A percentile compares a stretch with the other conserved stretches of the same genome.
Evolutionary conservation across 1,140 invertebrate species (phyloP).

Genomic region (Belonocnema kinseyi): DNA sequence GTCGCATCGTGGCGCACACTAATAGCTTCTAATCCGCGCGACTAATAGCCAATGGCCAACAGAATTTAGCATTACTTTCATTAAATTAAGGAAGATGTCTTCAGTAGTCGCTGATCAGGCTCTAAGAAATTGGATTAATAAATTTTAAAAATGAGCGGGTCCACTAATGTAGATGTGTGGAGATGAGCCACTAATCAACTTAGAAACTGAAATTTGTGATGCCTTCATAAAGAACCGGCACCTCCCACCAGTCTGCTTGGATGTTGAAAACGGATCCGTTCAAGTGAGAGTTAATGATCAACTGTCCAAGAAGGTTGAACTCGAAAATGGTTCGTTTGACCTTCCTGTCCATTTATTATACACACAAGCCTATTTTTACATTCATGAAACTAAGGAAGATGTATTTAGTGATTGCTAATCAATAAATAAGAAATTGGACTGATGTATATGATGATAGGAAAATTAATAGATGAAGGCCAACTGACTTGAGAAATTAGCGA

Average conservation of each 20-base stretch:
- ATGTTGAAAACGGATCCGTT: too few relatives aligned
- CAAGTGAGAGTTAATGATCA: too few relatives aligned
- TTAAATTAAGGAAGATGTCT: background rate
- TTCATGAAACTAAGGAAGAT: background rate
- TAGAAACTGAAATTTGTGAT: too few relatives aligned
- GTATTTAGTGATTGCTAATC: background rate
- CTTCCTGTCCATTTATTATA: conserved; percentile 47
- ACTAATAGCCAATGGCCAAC: conserved; percentile 50
- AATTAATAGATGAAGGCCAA: background rate
- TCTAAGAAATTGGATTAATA: conserved; percentile 11
- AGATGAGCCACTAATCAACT: too few relatives aligned
- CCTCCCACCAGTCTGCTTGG: too few relatives aligned
- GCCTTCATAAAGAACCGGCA: too few relatives aligned
- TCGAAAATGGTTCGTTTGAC: conserved; percentile 50
- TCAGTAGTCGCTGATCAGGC: background rate
- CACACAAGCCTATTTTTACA: conserved; percentile 35
- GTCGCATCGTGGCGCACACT: conserved; percentile 25
- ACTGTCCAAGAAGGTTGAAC: too few relatives aligned
- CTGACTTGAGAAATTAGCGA: too few relatives aligned
- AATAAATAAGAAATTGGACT: background rate
- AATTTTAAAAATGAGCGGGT: background rate
- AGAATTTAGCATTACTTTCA: conserved; percentile 16
- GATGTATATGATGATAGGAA: background rate
- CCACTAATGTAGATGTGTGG: too few relatives aligned
- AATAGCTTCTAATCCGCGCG: conserved; percentile 25